Evolutionary conservation across 2,113 vertebrate genomes (phyloP), one percentile per base, ranked within the genome.

Genomic region (Cololabis saira): DNA sequence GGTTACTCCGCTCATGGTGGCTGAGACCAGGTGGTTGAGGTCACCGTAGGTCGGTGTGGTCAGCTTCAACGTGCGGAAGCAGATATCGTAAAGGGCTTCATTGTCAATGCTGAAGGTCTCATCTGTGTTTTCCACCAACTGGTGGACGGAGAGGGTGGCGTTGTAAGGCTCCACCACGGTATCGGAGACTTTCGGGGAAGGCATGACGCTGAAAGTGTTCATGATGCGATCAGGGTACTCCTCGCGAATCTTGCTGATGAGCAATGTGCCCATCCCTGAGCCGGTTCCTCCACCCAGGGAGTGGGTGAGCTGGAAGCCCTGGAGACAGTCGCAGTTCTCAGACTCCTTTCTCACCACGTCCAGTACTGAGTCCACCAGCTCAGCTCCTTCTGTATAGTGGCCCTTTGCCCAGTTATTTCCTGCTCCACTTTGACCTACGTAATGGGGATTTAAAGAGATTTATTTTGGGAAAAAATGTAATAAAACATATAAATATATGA

Each of bases 71-170:
- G 96, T 99, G 81, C 97, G 96, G 92, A 99, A 98, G 87, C 97
- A 99, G 78, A 99, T 99, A 76, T 99, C 97, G 0, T 99, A 99
- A 18, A 99, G 87, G 0, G 98, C 97, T 66, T 99, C 97, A 0
- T 99, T 99, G 90, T 99, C 97, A 9, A 99, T 99, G 87, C 97
- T 94, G 87, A 99, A 99, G 61, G 96, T 99, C 88, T 99, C 97
- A 1, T 99, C 97, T 0, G 98, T 99, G 84, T 99, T 98, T 81
- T 99, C 97, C 79, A 99, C 96, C 52, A 98, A 93, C 60, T 99
- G 97, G 86, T 99, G 97, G 2, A 98, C 95, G 0, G 97, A 99
- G 13, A 99, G 92, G 0, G 96, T 98, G 45, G 96, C 97, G 0
- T 99, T 98, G 18, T 99, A 99, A 12, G 96, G 97, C 87, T 99